Base-by-base conservation (phyloP, 2,797 vertebrate genomes). In the Acanthurus tractus region DNA sequence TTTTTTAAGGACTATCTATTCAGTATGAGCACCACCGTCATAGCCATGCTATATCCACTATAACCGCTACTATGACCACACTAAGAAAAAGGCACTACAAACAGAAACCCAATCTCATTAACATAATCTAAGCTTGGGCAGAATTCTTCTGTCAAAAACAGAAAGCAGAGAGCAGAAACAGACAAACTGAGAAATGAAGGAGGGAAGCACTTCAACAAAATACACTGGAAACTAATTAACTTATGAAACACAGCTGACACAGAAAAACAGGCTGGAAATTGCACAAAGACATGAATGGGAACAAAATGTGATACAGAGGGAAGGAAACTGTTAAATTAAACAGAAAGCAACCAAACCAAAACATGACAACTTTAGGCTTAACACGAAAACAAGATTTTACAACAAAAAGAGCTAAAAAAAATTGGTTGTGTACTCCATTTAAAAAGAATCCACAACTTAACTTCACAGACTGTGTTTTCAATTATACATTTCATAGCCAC, bases 401-500 rank as follows among this genome's bases (percentile, higher is more conserved):
- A 4, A 50, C 20, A 29, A 61, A 44, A 49, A 5, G 1, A 55
- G 40, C 2, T 20, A 2, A 62, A 17, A 1, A 25, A 29, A 29
- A 29, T 29, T 29, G 25, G 2, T 29, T 4, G 5, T 29, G 2
- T 4, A 29, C 25, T 4, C n/a, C 4, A 15, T 57, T 45, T 73
- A 6, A 50, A 69, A 78, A 42, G 61, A 71, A 65, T 23, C 42
- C 34, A 22, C 17, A 10, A 10, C 22, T 57, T 38, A 0, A 55
- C 34, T 25, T 25, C 5, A 52, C 9, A 36, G 15, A 36, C 7
- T 61, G 14, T 62, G 29, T 57, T 20, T 40, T 54, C 7, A 59
- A 40, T 71, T 38, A 14, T 23, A 17, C 17, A 11, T 61, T 55
- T 34, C 11, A 22, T 63, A 38, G 29, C 20, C 2, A 3, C 0